Base-by-base conservation (phyloP, 2,888 invertebrate species). In the Latrodectus hesperus region DNA sequence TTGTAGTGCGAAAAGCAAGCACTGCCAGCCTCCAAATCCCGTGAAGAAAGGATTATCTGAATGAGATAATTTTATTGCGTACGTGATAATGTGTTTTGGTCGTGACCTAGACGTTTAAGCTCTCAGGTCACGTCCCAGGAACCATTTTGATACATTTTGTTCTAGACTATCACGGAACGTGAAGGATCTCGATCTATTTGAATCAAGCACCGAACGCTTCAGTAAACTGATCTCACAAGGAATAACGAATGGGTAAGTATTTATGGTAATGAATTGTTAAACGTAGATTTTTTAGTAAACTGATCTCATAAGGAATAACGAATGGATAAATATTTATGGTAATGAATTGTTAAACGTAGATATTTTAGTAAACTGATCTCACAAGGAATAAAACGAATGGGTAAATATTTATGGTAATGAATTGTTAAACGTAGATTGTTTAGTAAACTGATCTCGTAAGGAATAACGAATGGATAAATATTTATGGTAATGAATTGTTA, bases 61-160 rank as follows among this genome's bases (percentile, higher is more conserved):
- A 55, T 55, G 74, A 74, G 74, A 60, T 74, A 74, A 74, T 60
- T 74, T 74, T 74, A 74, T 60, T 55, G 77, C 68, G 67, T 81
- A 81, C 80, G 80, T 81, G 80, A 72, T 81, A 72, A 72, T 53
- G 51, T 51, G 74, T 64, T 51, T 52, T 67, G 49, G 53, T 82
- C 75, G 75, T 75, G 74, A 75, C 75, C 68, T 73, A 73, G 75
- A 82, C 82, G 75, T 75, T 82, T 82, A 74, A 74, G 82, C 82
- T 38, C 55, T 16, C 82, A 51, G 73, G 74, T 82, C 82, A 82
- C 82, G 82, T 82, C 82, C 82, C 53, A 82, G 65, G 74, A 73
- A 74, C 74, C 75, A 53, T 67, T 38, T 82, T 82, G 82, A 81
- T 81, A 81, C 73, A 73, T 81, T 81, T 81, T 73, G 80, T 73